Percentiles rank a stretch among this genome's conserved stretches.
phyloP scores from a whole-genome alignment of 92 coral and sea anemone genomes.

The Zoanthus sansibaricus region DNA sequence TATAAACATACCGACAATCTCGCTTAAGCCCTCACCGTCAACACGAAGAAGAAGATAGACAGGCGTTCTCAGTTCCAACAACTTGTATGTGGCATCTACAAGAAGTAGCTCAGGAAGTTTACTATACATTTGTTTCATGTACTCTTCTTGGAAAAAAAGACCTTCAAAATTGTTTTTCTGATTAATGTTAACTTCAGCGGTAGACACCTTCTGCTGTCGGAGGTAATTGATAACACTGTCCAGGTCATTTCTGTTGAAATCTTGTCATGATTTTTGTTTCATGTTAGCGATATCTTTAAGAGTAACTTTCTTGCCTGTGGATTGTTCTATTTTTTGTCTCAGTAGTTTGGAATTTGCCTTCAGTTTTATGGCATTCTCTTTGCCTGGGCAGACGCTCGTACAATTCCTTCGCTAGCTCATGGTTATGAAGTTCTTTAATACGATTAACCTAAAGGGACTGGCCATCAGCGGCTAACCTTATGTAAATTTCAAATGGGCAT shows the following conservation, averaged over 20 bases:
- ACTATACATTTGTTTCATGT: constrained; percentile 52
- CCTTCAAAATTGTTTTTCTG: constrained; percentile 59
- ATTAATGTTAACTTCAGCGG: constrained; percentile 50
- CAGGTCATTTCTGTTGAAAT: constrained; percentile 43
- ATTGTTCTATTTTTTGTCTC: constrained; percentile 44
- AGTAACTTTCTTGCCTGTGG: constrained; percentile 56
- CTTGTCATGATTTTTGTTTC: constrained; percentile 44
- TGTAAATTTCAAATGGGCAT: constrained; percentile 65
- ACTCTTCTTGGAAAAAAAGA: constrained; percentile 54
- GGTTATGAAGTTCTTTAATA: constrained; percentile 57
- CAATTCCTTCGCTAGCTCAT: constrained; percentile 37
- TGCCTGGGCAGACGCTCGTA: constrained; percentile 65
- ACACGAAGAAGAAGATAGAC: constrained; percentile 53
- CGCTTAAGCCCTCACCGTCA: constrained; percentile 65
- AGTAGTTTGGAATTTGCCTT: constrained; percentile 66
- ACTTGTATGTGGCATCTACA: constrained; percentile 66
- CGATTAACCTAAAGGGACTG: constrained; percentile 64
- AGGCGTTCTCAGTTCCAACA: constrained; percentile 59
- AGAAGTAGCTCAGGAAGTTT: constrained; percentile 36
- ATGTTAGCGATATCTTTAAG: constrained; percentile 68
- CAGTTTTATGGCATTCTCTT: constrained; percentile 51
- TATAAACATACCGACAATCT: constrained; percentile 57
- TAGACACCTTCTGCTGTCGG: constrained; percentile 29
- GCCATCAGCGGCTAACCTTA: constrained; percentile 60
- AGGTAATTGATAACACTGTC: constrained; percentile 39